phyloP scores from a whole-genome alignment of 2,113 vertebrate species.

The Pongo pygmaeus region DNA sequence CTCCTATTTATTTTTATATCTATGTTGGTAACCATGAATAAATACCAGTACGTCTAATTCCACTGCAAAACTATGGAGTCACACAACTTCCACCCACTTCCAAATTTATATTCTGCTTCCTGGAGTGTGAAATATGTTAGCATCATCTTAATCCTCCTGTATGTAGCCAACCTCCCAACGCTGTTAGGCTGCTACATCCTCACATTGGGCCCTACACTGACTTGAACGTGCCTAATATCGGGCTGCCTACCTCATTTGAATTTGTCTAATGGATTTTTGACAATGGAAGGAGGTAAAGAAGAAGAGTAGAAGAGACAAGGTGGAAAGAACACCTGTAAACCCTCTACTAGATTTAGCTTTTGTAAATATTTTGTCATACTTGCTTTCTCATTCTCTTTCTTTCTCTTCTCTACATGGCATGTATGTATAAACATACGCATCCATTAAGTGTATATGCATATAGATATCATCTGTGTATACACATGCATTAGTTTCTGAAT shows the following conservation, averaged over 20 bases:
- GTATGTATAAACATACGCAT: not conserved
- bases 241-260: not conserved
- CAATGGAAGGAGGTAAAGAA: not conserved
- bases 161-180: accelerated
- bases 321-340: not conserved
- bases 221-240: not conserved
- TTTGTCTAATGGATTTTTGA: not conserved
- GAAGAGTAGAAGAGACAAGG: not conserved
- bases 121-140: not conserved
- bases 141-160: not conserved
- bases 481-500: not conserved
- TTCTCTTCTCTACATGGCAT: not conserved
- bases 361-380: not conserved
- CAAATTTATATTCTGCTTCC: not conserved
- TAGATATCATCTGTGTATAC: not conserved
- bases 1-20: not conserved
- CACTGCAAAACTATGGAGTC: not conserved
- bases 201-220: accelerated
- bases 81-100: not conserved
- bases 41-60: not conserved
- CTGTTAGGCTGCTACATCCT: accelerated
- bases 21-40: not conserved
- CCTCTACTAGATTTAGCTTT: not conserved
- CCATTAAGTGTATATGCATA: not conserved
- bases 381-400: not conserved